Evolutionary conservation across 2,888 invertebrate species (phyloP), one percentile per base, ranked within the genome.

Genomic region (Carcina quercana): DNA sequence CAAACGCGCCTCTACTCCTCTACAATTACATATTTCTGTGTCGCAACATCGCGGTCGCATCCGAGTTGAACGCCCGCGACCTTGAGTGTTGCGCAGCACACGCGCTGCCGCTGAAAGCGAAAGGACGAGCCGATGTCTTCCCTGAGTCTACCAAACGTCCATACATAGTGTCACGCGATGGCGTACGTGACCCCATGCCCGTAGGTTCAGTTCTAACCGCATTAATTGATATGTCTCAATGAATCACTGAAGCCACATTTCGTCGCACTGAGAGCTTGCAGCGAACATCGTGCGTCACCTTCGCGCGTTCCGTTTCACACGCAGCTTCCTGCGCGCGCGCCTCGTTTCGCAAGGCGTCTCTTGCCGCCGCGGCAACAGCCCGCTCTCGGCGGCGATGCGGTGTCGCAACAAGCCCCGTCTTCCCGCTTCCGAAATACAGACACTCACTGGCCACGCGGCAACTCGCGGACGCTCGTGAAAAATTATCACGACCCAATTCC

Each of bases 51-150:
- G 53, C 66, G 71, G 75, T 78, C 75, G 79, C 82, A 82, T 83
- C 83, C 82, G 83, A 83, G 83, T 82, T 83, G 82, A 83, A 83
- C 74, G 82, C 79, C 78, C 74, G 64, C 80, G 83, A 79, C 82
- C 83, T 82, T 83, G 82, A 65, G 68, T 48, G 63, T 73, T 75
- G 74, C 76, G 74, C 61, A 59, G 64, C 61, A 58, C 65, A 68
- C 74, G 71, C 74, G 70, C 62, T n/a, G n/a, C 3, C 50, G 60
- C 68, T 60, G 78, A 78, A 79, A 80, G 82, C 76, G 80, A 82
- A 82, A 80, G 80, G 79, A 67, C 50, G 49, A 49, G 51, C 45
- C 51, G 45, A 3, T 38, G 24, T 48, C 43, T 56, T 68, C 71
- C 74, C 64, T 66, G 69, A 70, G 50, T 66, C 52, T 50, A 56